Evolutionary conservation across 2,113 vertebrate species (phyloP).

Genomic region (Gallinago paraguaiae): DNA sequence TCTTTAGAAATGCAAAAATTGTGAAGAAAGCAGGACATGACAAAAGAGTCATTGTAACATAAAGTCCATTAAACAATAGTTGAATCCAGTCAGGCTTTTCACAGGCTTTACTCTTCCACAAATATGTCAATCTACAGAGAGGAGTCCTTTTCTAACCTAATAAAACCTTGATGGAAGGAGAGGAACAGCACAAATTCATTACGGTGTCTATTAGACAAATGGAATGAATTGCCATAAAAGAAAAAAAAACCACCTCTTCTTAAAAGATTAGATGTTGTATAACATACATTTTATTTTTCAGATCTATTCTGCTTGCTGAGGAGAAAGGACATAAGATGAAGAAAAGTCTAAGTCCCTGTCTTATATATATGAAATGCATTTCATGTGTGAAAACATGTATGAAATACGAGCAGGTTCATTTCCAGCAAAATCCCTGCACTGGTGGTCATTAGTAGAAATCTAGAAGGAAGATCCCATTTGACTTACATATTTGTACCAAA

Average conservation of each 20-base stretch:
- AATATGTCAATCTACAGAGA: background rate
- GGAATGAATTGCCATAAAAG: background rate
- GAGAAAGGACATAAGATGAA: background rate
- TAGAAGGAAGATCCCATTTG: background rate
- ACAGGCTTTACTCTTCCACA: background rate
- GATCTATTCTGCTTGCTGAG: background rate
- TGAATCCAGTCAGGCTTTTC: background rate
- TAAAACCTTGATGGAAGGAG: background rate
- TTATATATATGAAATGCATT: background rate
- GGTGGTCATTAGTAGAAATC: background rate
- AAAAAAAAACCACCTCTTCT: background rate
- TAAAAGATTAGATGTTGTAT: background rate
- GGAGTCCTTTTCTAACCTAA: background rate
- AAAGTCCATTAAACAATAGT: background rate
- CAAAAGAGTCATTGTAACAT: background rate
- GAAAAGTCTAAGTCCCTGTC: background rate
- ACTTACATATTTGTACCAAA: background rate
- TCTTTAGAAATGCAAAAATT: background rate
- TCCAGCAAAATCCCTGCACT: background rate
- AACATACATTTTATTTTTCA: background rate
- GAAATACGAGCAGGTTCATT: background rate
- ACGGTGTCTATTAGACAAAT: background rate
- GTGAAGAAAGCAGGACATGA: background rate
- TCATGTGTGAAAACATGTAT: background rate
- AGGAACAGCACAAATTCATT: background rate